Conservation (phyloP, 92 coral and sea anemone genomes). For the Parazoanthus swiftii region DNA sequence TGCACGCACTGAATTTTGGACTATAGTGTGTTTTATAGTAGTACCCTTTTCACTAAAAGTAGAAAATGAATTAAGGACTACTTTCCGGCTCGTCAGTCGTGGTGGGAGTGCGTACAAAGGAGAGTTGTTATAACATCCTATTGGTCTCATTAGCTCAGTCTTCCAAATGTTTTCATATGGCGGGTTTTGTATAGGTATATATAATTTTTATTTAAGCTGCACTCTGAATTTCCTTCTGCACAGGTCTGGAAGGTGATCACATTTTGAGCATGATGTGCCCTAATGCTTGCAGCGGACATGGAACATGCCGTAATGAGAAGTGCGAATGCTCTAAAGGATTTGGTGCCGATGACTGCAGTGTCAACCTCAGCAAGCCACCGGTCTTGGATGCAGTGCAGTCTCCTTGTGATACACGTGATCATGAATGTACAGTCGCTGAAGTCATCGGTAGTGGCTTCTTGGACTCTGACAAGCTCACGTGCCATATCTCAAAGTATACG, state of each 20-base stretch:
- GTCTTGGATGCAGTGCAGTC: slow-evolving; percentile 10
- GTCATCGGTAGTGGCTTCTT: slow-evolving; percentile 26
- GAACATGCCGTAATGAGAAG: slow-evolving; percentile 7
- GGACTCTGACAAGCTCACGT: slow-evolving; percentile 19
- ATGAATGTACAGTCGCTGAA: slow-evolving; percentile 24
- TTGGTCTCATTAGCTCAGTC: no score
- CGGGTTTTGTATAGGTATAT: no score
- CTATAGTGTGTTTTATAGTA: no score
- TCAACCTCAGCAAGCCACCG: slow-evolving; percentile 26
- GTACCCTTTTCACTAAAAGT: no score
- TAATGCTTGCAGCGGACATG: not conserved
- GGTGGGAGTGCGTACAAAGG: no score
- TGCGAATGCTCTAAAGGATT: slow-evolving; percentile 31
- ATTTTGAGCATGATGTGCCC: slow-evolving; percentile 11
- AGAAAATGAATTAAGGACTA: no score
- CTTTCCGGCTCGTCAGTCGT: no score
- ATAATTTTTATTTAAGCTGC: no score
- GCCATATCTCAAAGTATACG: slow-evolving; percentile 23
- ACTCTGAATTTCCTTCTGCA: not conserved
- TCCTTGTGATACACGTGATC: slow-evolving; percentile 23
- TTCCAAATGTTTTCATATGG: no score
- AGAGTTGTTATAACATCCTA: no score
- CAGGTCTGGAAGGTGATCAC: not conserved
- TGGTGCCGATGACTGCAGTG: slow-evolving; percentile 35
- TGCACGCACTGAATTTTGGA: no score